phyloP scores from a whole-genome alignment of 37 sponge, comb jelly and placozoan species.

The Lycopodina hypogea region DNA sequence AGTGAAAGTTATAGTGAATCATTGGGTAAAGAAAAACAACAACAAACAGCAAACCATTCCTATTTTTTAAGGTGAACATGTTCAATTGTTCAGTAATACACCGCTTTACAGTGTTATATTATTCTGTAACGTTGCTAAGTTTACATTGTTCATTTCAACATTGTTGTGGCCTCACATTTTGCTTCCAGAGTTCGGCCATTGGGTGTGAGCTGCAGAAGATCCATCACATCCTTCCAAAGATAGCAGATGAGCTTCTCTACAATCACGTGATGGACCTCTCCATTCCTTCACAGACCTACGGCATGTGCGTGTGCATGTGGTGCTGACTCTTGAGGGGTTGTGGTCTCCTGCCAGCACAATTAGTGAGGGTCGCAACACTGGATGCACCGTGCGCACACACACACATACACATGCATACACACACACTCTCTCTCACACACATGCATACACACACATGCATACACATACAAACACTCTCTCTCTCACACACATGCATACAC shows the following conservation, averaged over 20 bases:
- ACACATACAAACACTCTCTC: too few relatives aligned
- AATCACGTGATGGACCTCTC: constrained; percentile 63
- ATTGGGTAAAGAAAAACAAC: too few relatives aligned
- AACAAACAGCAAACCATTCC: too few relatives aligned
- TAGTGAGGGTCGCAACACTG: neutral
- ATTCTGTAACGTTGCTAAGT: neutral
- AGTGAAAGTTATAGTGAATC: too few relatives aligned
- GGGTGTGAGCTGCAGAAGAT: constrained; percentile 80
- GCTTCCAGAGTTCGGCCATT: constrained; percentile 61
- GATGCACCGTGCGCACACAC: neutral
- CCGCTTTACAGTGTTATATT: too few relatives aligned
- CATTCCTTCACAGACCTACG: constrained; percentile 93
- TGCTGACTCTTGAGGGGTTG: neutral
- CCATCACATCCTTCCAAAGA: constrained; percentile 80
- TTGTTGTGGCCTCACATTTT: neutral
- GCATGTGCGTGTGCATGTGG: constrained; percentile 71
- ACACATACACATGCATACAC: neutral
- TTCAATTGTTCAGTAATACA: too few relatives aligned
- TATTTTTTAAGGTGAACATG: too few relatives aligned
- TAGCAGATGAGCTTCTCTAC: constrained; percentile 72
- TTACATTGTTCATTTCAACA: neutral
- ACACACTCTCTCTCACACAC: too few relatives aligned
- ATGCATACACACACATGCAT: too few relatives aligned
- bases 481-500: too few relatives aligned
- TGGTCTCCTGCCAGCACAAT: neutral